Evolutionary conservation across 1,140 invertebrate species (phyloP), one percentile per base, ranked within the genome.

Genomic region (Aphis gossypii): DNA sequence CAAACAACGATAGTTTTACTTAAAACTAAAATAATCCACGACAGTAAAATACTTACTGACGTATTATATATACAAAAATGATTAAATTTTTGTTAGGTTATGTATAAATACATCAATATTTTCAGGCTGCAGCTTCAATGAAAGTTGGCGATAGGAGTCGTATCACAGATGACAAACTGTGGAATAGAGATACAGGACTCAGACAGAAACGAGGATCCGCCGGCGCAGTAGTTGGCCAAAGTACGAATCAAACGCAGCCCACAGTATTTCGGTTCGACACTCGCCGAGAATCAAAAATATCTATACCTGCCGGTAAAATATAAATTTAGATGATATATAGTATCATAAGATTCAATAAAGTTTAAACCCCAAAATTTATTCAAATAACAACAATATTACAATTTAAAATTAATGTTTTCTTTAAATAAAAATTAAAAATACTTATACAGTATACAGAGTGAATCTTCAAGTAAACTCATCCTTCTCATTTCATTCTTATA

Each of bases 191-290:
- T 35, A 93, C 82, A 0, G 92, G 92, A 30, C 76, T 86, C 8
- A 84, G 92, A 20, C 92, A 93, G 30, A 93, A 93, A 56, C 92
- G 92, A 14, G 92, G 92, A 84, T 93, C 92, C 7, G 91, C 92
- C 25, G 92, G 92, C 5, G 82, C 92, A 41, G 92, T 93, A 4
- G 48, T 93, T 44, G 89, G 92, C 0, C 92, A 93, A 56, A 93
- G 48, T 86, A 84, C 76, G 5, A 93, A 93, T 51, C 92, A 93
- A 44, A 38, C 82, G 0, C 76, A 84, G 38, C 76, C 92, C 21
- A 51, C 68, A 18, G 82, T 93, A 23, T 93, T 93, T 86, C 92
- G 92, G 14, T 93, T 93, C 35, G 76, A 93, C 38, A 60, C 44
- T 18, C 76, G 92, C 5, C 68, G 92, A 86, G 92, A 93, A 54